These are phyloP conservation scores for Dolichoris vasculosae DNA, from an alignment of 1,140 invertebrate species.

Conservation along the genomic window DNA sequence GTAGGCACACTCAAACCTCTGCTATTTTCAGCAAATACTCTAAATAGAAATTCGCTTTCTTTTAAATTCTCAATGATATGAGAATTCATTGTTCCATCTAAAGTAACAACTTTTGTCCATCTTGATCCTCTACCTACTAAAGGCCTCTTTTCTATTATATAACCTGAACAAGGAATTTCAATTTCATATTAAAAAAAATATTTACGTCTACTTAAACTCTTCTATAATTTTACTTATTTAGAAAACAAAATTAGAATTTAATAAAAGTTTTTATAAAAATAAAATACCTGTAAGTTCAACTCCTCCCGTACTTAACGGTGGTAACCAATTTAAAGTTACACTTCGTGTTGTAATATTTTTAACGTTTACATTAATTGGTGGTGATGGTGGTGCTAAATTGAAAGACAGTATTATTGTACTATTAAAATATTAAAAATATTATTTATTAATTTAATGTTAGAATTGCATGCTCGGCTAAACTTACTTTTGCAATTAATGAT, in stretches of 20 bases:
- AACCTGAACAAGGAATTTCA: slow-evolving; percentile 76
- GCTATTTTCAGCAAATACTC: slow-evolving; percentile 93
- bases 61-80: slow-evolving; percentile 91
- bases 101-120: slow-evolving; percentile 93
- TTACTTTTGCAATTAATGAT: slow-evolving; percentile 67
- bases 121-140: slow-evolving; percentile 77
- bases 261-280: slow-evolving; percentile 24
- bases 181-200: not conserved
- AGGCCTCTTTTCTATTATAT: slow-evolving; percentile 93
- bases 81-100: slow-evolving; percentile 84
- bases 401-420: slow-evolving; percentile 41
- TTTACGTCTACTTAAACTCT: slow-evolving; percentile 18
- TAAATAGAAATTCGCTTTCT: slow-evolving; percentile 92
- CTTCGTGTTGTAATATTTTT: slow-evolving; percentile 89
- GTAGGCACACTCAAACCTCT: slow-evolving; percentile 88
- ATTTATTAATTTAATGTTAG: not conserved
- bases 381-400: slow-evolving; percentile 84
- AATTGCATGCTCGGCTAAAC: slow-evolving; percentile 44
- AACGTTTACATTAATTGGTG: slow-evolving; percentile 85
- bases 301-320: slow-evolving; percentile 89
- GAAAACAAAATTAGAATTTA: not conserved
- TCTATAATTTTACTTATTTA: slow-evolving; percentile 19
- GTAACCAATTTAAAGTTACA: slow-evolving; percentile 89
- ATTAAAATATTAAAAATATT: slow-evolving; percentile 25
- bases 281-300: slow-evolving; percentile 85